Base-by-base conservation (phyloP, 2,113 vertebrate species). In the Percina caprodes region DNA sequence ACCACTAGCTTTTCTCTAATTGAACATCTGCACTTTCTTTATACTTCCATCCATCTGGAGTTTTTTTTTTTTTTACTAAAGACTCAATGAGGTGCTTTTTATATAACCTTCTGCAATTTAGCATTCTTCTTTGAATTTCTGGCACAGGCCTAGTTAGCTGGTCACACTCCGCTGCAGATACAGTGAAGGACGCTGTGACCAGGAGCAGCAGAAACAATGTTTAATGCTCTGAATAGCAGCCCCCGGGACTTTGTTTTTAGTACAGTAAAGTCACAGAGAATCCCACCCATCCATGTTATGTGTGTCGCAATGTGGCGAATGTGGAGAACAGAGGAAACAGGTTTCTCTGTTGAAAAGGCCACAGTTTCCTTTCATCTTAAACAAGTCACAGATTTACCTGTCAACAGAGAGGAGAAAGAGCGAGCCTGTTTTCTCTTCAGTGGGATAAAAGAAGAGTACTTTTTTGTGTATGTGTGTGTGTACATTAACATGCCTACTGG, bases 341-440 rank as follows among this genome's bases (percentile, higher is more conserved):
- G 30, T 84, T 56, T 61, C 55, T 62, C 52, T 74, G 72, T 66
- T 77, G 48, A 91, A 85, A 85, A 87, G 82, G 77, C 79, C 69
- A 69, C 39, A 45, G 79, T 77, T 68, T 69, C 79, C 82, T 93
- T 92, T 93, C 79, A 93, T 93, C 89, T 89, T 66, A 45, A 71
- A 89, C 65, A 77, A 88, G 76, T 87, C 58, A 77, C 83, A 83
- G 83, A 84, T 86, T 69, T 89, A 84, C 85, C 88, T 87, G 78
- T 87, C 85, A 81, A 78, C 85, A 86, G 72, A 78, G 46, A 80
- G 73, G 63, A 76, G 51, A 66, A 42, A 63, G 69, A 51, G 30
- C 39, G 35, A 56, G 74, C 58, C 67, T 81, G 56, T 74, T 85
- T 78, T 83, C 59, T 80, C 13, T 80, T 89, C 61, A 75, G 73